Conservation (phyloP, 2,113 vertebrate species). For the Notarius lentiginosus region DNA sequence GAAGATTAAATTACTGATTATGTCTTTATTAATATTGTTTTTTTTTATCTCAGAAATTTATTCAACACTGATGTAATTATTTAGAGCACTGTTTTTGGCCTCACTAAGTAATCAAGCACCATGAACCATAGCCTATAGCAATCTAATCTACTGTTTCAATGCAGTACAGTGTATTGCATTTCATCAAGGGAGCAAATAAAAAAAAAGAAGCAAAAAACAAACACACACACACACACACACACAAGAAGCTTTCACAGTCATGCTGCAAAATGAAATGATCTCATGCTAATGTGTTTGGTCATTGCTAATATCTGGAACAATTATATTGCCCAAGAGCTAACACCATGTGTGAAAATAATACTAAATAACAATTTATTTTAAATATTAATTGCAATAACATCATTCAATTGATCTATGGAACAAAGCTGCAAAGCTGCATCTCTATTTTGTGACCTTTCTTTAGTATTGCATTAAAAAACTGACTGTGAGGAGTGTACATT, state of each 20-base stretch:
- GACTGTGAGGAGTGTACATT: not conserved
- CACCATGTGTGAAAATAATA: not conserved
- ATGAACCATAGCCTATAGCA: conserved; percentile 1
- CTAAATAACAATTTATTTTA: not conserved
- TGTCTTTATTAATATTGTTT: not conserved
- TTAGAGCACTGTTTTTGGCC: conserved; percentile 12
- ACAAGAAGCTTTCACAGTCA: not conserved
- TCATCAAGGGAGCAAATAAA: not conserved
- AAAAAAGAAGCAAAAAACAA: not conserved
- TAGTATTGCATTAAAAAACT: not conserved
- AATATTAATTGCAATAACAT: not conserved
- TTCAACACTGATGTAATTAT: not conserved
- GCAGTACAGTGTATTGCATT: conserved; percentile 15
- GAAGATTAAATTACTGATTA: conserved; percentile 13
- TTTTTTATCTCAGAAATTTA: not conserved
- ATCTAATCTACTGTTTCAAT: conserved; percentile 16
- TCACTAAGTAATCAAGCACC: conserved; percentile 5
- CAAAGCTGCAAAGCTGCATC: not conserved
- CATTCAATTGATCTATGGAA: not conserved
- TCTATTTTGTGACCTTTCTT: not conserved
- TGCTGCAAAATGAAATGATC: not conserved
- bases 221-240: not conserved
- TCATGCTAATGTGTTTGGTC: not conserved
- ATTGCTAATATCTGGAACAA: not conserved
- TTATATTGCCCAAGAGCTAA: not conserved